Base-by-base conservation (phyloP, 2,797 vertebrate species). In the Austrolebias charrua region DNA sequence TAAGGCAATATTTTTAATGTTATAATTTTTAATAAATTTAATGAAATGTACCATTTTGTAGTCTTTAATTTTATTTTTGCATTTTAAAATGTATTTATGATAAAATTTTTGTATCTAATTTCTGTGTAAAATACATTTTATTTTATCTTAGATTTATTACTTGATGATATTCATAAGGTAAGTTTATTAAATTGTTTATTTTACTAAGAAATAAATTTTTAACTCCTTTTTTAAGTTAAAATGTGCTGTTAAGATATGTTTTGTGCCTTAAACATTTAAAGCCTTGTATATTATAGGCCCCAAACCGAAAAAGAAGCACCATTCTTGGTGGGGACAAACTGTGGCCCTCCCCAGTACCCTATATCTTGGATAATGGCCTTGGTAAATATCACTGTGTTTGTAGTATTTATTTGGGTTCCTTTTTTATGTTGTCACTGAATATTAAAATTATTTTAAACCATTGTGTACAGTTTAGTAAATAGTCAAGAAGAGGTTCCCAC, bases 101-200 rank as follows among this genome's bases (percentile, higher is more conserved):
- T 10, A 10, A 54, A 18, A 7, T n/a, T 33, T 33, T 33, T 6
- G 38, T 13, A 12, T 19, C 33, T 14, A 1, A 29, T 42, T 29
- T n/a, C 1, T 40, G 3, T 40, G 1, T 11, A 38, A 59, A 46
- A 50, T 0, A 15, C n/a, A 19, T 56, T 55, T 47, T 67, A 2
- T 11, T 59, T 0, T 13, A 9, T 69, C 0, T 44, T 48, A 81
- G 80, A 44, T 13, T 60, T 24, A 29, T 5, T 42, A 2, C 0
- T n/a, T 5, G 83, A 81, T 63, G 85, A 87, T 62, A 86, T 88
- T 54, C 3, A 72, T 35, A 4, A 56, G 69, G 80, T 83, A 48
- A 73, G 73, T 80, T 0, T 10, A 31, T 0, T 2, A 31, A 6
- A n/a, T 11, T 2, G 4, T 18, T 2, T 24, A 24, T 24, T 24